Evolutionary conservation across 2,797 vertebrate genomes (phyloP).

Genomic region (Dryobates pubescens): DNA sequence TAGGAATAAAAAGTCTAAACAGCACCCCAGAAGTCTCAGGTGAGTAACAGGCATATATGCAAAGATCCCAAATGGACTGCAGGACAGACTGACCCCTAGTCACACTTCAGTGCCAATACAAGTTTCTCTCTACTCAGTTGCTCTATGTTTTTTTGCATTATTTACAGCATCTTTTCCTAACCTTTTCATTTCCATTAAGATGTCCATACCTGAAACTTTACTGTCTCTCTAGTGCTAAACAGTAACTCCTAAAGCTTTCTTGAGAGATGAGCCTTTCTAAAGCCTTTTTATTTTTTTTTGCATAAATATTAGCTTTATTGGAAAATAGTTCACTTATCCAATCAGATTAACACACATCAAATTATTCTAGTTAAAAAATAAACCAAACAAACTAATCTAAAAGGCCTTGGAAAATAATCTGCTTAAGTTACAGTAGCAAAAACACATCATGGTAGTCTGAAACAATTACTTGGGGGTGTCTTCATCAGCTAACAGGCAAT

Average conservation of each 20-base stretch:
- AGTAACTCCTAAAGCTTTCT: not conserved
- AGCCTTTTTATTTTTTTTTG: constrained; percentile 19
- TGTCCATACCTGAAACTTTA: not conserved
- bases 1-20: not conserved
- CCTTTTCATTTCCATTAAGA: not conserved
- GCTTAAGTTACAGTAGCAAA: constrained; percentile 64
- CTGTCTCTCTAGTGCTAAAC: not conserved
- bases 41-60: not conserved
- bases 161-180: not conserved
- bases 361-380: constrained; percentile 29
- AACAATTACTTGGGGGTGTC: constrained; percentile 38
- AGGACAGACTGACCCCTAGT: not conserved
- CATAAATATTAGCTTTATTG: constrained; percentile 73
- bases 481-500: constrained; percentile 34
- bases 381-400: constrained; percentile 12
- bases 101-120: not conserved
- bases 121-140: not conserved
- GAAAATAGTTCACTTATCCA: constrained; percentile 70
- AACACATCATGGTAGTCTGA: constrained; percentile 57
- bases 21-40: not conserved
- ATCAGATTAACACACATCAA: constrained; percentile 62
- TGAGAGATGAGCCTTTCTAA: constrained; percentile 62
- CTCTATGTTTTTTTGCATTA: no score
- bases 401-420: constrained; percentile 64
- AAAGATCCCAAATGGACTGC: fast-evolving